Conservation (phyloP, 2,797 vertebrate species). For the Siniperca scherzeri region DNA sequence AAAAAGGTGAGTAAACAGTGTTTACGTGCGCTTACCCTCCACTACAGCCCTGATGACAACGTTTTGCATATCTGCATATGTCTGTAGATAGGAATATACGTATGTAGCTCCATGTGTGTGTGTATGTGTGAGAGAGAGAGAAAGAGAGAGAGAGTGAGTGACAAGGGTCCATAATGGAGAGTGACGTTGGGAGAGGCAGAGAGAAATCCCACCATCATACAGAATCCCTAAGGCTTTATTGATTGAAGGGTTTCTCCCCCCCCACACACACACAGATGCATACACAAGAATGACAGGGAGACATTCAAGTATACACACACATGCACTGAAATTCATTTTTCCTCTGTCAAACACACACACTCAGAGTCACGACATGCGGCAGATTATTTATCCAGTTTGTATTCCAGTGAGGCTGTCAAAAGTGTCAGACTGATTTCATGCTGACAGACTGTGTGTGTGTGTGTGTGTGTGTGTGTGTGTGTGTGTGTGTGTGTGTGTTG, state of each 20-base stretch:
- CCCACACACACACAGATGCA: background rate
- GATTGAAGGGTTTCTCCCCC: slow-evolving; percentile 51
- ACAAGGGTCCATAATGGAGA: slow-evolving; percentile 41
- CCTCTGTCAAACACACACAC: background rate
- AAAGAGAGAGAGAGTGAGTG: background rate
- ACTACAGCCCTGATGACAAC: no score
- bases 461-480: slow-evolving; percentile 26
- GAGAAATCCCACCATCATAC: slow-evolving; percentile 50
- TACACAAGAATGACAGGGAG: background rate
- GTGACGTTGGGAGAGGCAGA: slow-evolving; percentile 35
- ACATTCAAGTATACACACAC: background rate
- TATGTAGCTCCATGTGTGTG: background rate
- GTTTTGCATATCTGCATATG: no score
- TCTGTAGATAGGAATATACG: no score
- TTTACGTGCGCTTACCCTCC: no score
- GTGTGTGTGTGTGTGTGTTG: slow-evolving; percentile 13
- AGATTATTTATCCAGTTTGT: slow-evolving; percentile 63
- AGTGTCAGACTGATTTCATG: slow-evolving; percentile 56
- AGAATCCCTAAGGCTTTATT: slow-evolving; percentile 44
- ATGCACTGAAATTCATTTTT: background rate
- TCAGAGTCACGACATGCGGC: slow-evolving; percentile 1
- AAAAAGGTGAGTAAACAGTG: no score
- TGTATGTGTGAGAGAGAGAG: background rate
- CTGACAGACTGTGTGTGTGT: slow-evolving; percentile 22
- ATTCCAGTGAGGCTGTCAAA: slow-evolving; percentile 52